phyloP scores from a whole-genome alignment of 2,113 vertebrate species.

The Nycticryphes semicollaris region DNA sequence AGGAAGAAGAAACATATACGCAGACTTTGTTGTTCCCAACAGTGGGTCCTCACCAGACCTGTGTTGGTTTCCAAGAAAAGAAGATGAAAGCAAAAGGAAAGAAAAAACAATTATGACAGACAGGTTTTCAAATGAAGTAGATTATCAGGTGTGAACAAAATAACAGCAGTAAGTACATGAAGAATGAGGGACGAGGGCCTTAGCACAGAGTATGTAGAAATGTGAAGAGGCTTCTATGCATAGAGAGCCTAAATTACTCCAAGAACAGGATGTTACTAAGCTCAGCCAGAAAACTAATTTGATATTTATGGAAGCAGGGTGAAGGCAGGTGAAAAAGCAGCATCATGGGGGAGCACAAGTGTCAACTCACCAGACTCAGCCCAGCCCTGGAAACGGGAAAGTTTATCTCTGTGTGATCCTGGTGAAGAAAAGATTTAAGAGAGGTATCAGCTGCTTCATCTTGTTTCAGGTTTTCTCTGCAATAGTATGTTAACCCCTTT shows the following conservation, averaged over 20 bases:
- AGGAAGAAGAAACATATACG: not conserved
- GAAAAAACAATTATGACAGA: not conserved
- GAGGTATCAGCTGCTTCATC: not conserved
- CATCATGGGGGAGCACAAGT: not conserved
- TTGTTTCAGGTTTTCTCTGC: not conserved
- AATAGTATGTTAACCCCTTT: not conserved
- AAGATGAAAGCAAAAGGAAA: not conserved
- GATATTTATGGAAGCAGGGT: not conserved
- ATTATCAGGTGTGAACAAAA: not conserved
- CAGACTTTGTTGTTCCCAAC: not conserved
- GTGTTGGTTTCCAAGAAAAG: not conserved
- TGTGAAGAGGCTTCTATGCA: not conserved
- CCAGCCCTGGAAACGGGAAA: not conserved
- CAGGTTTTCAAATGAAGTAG: not conserved
- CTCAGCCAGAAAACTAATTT: not conserved
- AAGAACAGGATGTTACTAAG: not conserved
- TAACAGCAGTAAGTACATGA: not conserved
- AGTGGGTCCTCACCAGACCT: not conserved
- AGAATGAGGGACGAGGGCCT: not conserved
- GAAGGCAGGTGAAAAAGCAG: not conserved
- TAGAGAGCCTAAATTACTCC: not conserved
- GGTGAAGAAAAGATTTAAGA: not conserved
- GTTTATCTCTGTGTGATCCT: not conserved
- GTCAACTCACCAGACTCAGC: not conserved
- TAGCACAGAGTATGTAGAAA: not conserved